Evolutionary conservation across 2,113 vertebrate genomes (phyloP).

Genomic region (Isurus oxyrinchus): DNA sequence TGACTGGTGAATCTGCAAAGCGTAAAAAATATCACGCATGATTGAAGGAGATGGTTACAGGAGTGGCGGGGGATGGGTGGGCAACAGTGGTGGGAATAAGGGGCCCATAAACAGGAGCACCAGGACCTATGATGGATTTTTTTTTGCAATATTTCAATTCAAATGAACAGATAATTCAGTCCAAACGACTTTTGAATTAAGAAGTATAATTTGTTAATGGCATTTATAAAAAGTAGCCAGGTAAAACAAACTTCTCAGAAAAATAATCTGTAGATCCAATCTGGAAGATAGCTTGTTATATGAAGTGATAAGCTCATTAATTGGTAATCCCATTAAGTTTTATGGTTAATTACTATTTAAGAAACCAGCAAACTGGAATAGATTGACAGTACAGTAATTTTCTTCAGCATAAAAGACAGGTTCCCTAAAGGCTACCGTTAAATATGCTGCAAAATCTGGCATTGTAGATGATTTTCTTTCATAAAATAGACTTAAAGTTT

Average conservation of each 20-base stretch:
- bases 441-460: neutral
- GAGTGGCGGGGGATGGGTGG: no score
- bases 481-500: neutral
- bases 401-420: neutral
- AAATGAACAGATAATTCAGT: neutral
- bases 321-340: neutral
- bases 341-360: neutral
- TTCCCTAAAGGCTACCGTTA: neutral
- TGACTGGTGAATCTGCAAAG: no score
- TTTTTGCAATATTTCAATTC: neutral
- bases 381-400: neutral
- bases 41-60: no score
- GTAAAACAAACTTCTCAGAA: neutral
- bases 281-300: neutral
- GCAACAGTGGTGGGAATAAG: no score
- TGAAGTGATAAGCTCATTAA: neutral
- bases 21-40: no score
- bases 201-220: neutral
- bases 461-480: neutral
- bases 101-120: no score
- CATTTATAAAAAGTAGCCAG: neutral
- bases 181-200: neutral
- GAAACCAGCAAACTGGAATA: neutral
- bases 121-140: neutral
- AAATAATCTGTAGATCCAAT: neutral